Base-by-base conservation (phyloP, 1,140 invertebrate genomes). In the Zeugodacus cucurbitae region DNA sequence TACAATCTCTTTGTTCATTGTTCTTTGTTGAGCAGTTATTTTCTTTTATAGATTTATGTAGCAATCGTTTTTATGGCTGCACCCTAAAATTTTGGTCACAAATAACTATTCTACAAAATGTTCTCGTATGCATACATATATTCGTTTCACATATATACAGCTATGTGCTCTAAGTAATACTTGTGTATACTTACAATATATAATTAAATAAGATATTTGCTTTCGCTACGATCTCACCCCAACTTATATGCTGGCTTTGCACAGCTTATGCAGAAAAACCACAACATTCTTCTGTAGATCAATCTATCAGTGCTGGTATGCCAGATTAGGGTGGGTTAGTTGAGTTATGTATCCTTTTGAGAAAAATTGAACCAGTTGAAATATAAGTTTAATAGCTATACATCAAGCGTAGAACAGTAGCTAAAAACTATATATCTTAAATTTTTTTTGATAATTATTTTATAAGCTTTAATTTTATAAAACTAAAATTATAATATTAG, bases 1-100 rank as follows among this genome's bases (percentile, higher is more conserved):
- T 82, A 82, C 74, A 82, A 82, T 82, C 41, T 48, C 41, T 82
- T 82, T 82, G 74, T 82, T 44, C 44, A 48, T 44, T 48, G 41
- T 82, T 82, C 41, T 82, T 26, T 14, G 10, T 48, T 82, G 0
- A 17, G 29, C 8, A 3, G 41, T 14, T 44, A 29, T 8, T 44
- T 37, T 74, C 22, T 37, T 41, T 74, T 41, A 17, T 74, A n/a
- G 17, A 3, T 74, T 22, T 41, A 41, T 74, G 22, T 26, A 32
- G 14, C 14, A 14, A 32, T 67, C 20, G 34, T n/a, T 74, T 74
- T 82, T 54, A 74, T 74, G 41, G 41, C 74, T 78, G 74, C 74
- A 82, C 74, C 74, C 74, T 48, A 82, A 26, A 82, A 48, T 44
- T 44, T 82, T n/a, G 7, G 74, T 26, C n/a, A 48, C 37, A 82